A percentile compares a stretch with the other conserved stretches of the same genome.
Conservation (phyloP, 2,797 vertebrate species). For the Phoeniculus purpureus region DNA sequence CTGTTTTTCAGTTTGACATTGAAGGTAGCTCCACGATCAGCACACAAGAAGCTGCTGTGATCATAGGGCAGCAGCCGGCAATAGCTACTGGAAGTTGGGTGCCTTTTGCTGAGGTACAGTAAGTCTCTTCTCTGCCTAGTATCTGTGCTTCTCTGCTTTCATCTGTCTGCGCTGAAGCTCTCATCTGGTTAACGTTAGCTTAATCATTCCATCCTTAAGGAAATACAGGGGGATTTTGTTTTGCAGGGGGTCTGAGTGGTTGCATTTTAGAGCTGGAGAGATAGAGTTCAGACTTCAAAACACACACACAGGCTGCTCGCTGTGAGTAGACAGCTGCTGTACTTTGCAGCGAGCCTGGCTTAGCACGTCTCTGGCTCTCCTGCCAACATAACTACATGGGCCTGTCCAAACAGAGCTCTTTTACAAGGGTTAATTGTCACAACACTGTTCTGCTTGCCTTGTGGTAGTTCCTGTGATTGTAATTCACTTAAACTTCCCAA, state of each 20-base stretch:
- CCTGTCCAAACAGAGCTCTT: constrained; percentile 33
- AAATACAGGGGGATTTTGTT: background rate
- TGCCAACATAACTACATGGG: constrained; percentile 51
- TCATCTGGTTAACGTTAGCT: constrained; percentile 20
- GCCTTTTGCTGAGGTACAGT: constrained; percentile 76
- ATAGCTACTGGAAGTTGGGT: constrained; percentile 69
- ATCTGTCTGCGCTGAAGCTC: constrained; percentile 33
- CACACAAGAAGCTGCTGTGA: constrained; percentile 71
- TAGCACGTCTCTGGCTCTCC: constrained; percentile 18
- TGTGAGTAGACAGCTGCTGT: constrained; percentile 37
- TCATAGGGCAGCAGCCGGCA: constrained; percentile 71
- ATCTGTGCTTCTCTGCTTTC: constrained; percentile 55
- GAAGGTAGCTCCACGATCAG: constrained; percentile 79
- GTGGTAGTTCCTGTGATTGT: background rate
- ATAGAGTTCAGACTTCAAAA: constrained; percentile 11
- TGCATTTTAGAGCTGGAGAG: background rate
- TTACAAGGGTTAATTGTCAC: constrained; percentile 52
- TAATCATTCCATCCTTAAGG: constrained; percentile 37
- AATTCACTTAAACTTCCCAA: background rate
- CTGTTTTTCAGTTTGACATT: constrained; percentile 74
- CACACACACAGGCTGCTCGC: constrained; percentile 6
- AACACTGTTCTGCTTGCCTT: background rate
- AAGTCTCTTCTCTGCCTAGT: constrained; percentile 66
- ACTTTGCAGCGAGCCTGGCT: constrained; percentile 13
- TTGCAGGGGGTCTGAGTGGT: background rate